phyloP scores from a whole-genome alignment of 2,888 invertebrate species.

The Pyrrhia umbra region DNA sequence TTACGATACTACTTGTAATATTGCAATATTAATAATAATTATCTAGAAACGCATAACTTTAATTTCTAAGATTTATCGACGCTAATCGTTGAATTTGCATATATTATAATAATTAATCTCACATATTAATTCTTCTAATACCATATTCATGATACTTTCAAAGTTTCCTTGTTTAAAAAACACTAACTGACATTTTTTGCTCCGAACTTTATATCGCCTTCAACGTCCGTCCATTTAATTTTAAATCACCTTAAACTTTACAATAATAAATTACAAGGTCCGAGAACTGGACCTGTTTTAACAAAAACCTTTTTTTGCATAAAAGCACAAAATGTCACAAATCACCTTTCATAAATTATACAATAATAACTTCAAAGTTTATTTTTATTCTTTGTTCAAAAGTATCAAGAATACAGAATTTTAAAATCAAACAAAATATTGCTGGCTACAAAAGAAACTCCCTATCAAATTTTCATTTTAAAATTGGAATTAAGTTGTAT shows the following conservation, averaged over 20 bases:
- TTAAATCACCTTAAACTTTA: constrained; percentile 54
- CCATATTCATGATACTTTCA: constrained; percentile 18
- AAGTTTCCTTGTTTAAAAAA: constrained; percentile 23
- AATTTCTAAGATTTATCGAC: constrained; percentile 14
- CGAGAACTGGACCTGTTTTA: constrained; percentile 52
- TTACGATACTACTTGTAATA: constrained; percentile 8
- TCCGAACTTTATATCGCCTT: constrained; percentile 32
- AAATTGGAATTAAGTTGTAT: background rate
- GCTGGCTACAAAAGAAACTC: too few relatives aligned
- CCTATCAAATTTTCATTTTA: constrained; percentile 8
- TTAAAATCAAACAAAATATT: too few relatives aligned
- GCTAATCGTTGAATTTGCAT: constrained; percentile 31
- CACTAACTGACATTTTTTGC: constrained; percentile 28
- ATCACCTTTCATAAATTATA: constrained; percentile 25
- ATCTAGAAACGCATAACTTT: background rate
- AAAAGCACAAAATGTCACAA: constrained; percentile 41
- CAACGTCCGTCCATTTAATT: constrained; percentile 28
- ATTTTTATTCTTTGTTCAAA: constrained; percentile 1
- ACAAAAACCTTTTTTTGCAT: constrained; percentile 40
- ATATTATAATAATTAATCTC: constrained; percentile 5
- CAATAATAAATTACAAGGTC: constrained; percentile 49
- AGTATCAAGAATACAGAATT: background rate
- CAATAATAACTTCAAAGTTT: too few relatives aligned
- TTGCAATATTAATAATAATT: constrained; percentile 14
- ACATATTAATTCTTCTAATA: constrained; percentile 13